Conservation (phyloP, 2,113 vertebrate genomes). For the Campylomormyrus tamandua region DNA sequence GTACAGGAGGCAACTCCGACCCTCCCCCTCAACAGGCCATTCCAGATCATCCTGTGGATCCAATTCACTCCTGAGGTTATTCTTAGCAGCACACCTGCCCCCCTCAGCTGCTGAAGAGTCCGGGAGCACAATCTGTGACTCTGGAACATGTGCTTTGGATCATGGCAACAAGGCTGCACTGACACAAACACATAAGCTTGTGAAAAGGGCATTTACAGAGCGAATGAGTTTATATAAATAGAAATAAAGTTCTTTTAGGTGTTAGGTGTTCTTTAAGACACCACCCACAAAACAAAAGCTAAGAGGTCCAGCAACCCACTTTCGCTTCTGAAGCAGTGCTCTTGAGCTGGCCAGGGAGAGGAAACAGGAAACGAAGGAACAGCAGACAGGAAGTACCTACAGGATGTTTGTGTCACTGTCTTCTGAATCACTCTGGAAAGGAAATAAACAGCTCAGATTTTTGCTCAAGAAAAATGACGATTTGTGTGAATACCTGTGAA, state of each 20-base stretch:
- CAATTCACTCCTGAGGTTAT: constrained; percentile 9
- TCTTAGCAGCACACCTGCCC: constrained; percentile 20
- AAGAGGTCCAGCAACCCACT: constrained; percentile 14
- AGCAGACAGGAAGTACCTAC: constrained; percentile 59
- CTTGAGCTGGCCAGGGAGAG: constrained; percentile 21
- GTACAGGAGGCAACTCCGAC: constrained; percentile 27
- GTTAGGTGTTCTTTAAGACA: background rate
- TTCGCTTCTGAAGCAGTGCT: background rate
- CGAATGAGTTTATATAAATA: background rate
- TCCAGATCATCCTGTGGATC: background rate
- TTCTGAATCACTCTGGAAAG: constrained; percentile 36
- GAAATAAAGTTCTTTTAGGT: background rate
- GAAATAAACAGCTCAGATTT: constrained; percentile 9
- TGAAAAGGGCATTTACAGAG: background rate
- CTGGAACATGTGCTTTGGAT: background rate
- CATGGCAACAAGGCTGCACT: background rate
- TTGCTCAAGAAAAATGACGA: background rate
- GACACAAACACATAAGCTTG: background rate
- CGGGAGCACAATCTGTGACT: background rate
- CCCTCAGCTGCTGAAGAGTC: constrained; percentile 1
- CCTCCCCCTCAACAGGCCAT: background rate
- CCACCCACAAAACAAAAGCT: background rate
- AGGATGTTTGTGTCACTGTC: constrained; percentile 58
- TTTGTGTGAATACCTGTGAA: background rate
- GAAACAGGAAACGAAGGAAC: constrained; percentile 63